These are phyloP conservation scores for Corythaixoides concolor DNA, from an alignment of 2,113 vertebrate genomes.

Conservation along the genomic window DNA sequence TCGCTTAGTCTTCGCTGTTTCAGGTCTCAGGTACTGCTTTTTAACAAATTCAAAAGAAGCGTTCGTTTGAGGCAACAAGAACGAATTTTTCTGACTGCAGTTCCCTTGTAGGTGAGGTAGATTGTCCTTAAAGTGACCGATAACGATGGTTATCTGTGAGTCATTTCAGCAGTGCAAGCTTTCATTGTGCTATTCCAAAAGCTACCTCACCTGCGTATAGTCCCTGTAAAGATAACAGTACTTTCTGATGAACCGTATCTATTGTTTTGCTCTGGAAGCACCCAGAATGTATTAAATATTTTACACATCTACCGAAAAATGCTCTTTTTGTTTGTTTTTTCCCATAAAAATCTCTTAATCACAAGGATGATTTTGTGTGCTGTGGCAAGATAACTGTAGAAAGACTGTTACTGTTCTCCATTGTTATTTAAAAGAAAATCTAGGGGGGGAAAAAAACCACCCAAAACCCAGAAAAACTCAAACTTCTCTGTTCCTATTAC, in stretches of 20 bases:
- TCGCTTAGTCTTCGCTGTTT: neutral
- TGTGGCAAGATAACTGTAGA: neutral
- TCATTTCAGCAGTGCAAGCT: neutral
- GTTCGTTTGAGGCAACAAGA: neutral
- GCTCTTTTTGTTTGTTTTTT: neutral
- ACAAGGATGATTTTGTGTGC: neutral
- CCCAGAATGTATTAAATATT: neutral
- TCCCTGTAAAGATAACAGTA: neutral
- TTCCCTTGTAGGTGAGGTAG: neutral
- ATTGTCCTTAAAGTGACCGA: neutral
- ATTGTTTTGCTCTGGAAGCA: neutral
- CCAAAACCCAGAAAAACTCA: neutral
- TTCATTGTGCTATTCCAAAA: neutral
- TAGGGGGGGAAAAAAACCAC: fast-evolving
- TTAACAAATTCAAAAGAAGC: neutral
- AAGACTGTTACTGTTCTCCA: neutral
- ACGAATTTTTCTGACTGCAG: neutral
- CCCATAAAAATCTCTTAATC: neutral
- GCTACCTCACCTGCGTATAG: neutral
- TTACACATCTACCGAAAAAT: neutral
- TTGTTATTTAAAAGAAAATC: neutral
- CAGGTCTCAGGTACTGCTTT: neutral
- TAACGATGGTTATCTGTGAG: neutral
- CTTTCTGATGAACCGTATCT: neutral
- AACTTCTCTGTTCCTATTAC: neutral